phyloP scores from a whole-genome alignment of 2,113 vertebrate genomes.

The Mormyrus lacerda region DNA sequence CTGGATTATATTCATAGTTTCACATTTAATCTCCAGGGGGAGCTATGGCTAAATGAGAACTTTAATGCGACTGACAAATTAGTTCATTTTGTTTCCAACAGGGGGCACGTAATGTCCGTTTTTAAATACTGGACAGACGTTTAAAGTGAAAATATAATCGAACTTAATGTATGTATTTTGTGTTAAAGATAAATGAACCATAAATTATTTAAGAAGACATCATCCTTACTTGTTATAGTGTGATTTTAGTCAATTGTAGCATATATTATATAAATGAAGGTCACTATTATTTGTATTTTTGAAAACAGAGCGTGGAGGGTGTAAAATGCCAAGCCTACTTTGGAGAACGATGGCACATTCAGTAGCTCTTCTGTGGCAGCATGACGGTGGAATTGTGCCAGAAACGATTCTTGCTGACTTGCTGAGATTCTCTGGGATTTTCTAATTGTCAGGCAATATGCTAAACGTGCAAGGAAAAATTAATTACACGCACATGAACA shows the following conservation, averaged over 20 bases:
- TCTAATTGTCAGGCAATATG: not conserved
- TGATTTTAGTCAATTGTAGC: not conserved
- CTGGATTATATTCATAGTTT: not conserved
- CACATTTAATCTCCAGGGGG: slow-evolving; percentile 12
- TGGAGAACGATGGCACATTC: not conserved
- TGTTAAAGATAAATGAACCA: not conserved
- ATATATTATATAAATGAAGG: not conserved
- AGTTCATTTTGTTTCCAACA: slow-evolving; percentile 6
- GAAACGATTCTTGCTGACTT: not conserved
- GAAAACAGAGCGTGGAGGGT: not conserved
- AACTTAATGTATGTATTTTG: not conserved
- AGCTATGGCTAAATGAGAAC: not conserved
- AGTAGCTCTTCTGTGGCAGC: not conserved
- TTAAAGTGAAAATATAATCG: slow-evolving; percentile 15
- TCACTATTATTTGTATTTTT: not conserved
- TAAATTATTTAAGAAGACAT: not conserved
- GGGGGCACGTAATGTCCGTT: not conserved
- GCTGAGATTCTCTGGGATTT: not conserved
- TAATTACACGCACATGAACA: not conserved
- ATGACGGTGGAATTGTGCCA: not conserved
- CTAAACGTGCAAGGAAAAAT: not conserved
- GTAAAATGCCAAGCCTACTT: not conserved
- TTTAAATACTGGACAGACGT: not conserved
- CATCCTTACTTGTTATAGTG: not conserved
- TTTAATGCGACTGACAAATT: not conserved